Evolutionary conservation across 2,888 invertebrate genomes (phyloP).

Genomic region (Pyrrhosoma nymphula): DNA sequence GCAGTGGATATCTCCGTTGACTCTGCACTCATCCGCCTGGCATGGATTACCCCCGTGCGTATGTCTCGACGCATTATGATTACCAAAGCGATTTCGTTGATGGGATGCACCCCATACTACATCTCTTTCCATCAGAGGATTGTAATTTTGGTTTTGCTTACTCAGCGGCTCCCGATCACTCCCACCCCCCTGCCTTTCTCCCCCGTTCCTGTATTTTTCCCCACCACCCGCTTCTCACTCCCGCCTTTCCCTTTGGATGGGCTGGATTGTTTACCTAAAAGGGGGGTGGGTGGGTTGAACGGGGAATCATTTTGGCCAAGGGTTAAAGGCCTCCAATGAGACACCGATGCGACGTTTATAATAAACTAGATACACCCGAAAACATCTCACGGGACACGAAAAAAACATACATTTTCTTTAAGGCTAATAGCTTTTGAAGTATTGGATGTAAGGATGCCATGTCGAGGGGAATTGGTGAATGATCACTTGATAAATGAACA

Average conservation of each 20-base stretch:
- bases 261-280: not conserved
- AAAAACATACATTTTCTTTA: not conserved
- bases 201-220: not conserved
- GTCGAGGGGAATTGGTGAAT: not conserved
- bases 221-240: not conserved
- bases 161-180: not conserved
- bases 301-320: not conserved
- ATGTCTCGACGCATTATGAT: conserved; percentile 31
- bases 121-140: not conserved
- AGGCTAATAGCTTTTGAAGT: not conserved
- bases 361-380: not conserved
- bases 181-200: not conserved
- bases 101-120: not conserved
- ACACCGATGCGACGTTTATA: not conserved
- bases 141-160: conserved; percentile 47
- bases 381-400: not conserved
- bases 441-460: not conserved
- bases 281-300: not conserved
- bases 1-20: not conserved
- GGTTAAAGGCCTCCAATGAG: not conserved
- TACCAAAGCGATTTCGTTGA: conserved; percentile 35
- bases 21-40: conserved; percentile 9
- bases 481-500: not conserved
- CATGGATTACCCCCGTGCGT: not conserved
- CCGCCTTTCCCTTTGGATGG: not conserved